Evolutionary conservation across 2,113 vertebrate genomes (phyloP), one percentile per base, ranked within the genome.

Genomic region (Cromileptes altivelis): DNA sequence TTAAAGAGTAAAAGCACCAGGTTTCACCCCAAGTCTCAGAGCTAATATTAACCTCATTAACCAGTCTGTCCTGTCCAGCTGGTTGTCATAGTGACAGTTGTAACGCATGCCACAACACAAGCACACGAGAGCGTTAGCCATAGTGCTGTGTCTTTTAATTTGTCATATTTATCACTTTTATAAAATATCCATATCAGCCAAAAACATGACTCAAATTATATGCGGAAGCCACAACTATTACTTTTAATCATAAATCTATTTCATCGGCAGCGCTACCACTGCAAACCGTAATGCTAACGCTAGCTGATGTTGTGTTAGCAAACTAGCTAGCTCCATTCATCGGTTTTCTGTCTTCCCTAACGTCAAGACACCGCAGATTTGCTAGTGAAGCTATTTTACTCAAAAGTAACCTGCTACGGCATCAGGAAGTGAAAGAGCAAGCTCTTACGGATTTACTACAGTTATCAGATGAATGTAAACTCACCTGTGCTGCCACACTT

Each of bases 41-140:
- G 23, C n/a, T n/a, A 40, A 56, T 37, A 25, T 33, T 4, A 21
- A 30, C 19, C 13, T 25, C 53, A 3, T 61, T 53, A 37, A 56
- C 0, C 7, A 4, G 13, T 6, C 4, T 49, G 71, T 15, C 15
- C 4, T 47, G 60, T 19, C 72, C 61, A 62, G 49, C 23, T 4
- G 80, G 95, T 96, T 95, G 92, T 93, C 94, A 96, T 96, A 95
- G 94, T 69, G 90, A 96, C 86, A 74, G 25, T 12, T 56, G 47
- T 21, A 72, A 33, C 42, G 57, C n/a, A 78, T 63, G 42, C 5
- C 55, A 71, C 86, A 89, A 91, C 84, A 86, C 19, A 52, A 18
- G 18, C n/a, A 17, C 0, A 14, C 1, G 10, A 9, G 37, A 65
- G 2, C 17, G 19, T 85, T 81, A 27, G 30, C n/a, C 10, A 11